phyloP scores from a whole-genome alignment of 2,888 invertebrate genomes.

The Euproctis similis region DNA sequence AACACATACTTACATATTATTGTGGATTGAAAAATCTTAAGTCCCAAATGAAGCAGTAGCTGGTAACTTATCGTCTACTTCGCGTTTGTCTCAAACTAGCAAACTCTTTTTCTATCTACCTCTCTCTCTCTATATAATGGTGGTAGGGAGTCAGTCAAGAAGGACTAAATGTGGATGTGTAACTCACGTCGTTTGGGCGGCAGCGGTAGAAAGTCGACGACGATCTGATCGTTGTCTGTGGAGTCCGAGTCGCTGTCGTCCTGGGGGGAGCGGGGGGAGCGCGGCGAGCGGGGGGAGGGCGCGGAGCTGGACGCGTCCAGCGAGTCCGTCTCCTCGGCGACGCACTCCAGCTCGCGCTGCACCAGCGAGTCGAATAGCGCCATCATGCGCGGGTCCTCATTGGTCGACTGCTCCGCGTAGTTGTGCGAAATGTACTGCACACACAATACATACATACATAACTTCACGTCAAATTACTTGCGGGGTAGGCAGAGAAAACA shows the following conservation, averaged over 20 bases:
- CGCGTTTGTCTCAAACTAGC: too few relatives aligned
- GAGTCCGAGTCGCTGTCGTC: slow-evolving; percentile 47
- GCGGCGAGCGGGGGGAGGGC: slow-evolving; percentile 30
- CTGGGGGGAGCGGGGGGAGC: slow-evolving; percentile 31
- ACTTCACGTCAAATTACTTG: too few relatives aligned
- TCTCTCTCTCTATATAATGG: too few relatives aligned
- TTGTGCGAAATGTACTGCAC: slow-evolving; percentile 91
- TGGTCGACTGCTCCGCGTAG: slow-evolving; percentile 89
- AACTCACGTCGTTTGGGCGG: slow-evolving; percentile 51
- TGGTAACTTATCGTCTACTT: too few relatives aligned
- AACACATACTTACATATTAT: too few relatives aligned
- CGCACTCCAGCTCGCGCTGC: slow-evolving; percentile 91
- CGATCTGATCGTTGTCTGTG: slow-evolving; percentile 51
- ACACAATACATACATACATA: too few relatives aligned
- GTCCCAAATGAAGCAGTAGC: too few relatives aligned
- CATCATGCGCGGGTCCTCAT: slow-evolving; percentile 96
- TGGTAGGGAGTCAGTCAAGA: too few relatives aligned
- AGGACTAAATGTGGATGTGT: too few relatives aligned
- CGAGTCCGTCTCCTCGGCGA: slow-evolving; percentile 72
- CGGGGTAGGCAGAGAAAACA: too few relatives aligned
- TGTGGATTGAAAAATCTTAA: too few relatives aligned
- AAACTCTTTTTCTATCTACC: too few relatives aligned
- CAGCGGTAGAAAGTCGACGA: slow-evolving; percentile 49
- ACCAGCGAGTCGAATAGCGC: slow-evolving; percentile 96
- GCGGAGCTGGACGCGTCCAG: slow-evolving; percentile 50